Evolutionary conservation across 2,888 invertebrate species (phyloP).

Genomic region (Lasius platythorax): DNA sequence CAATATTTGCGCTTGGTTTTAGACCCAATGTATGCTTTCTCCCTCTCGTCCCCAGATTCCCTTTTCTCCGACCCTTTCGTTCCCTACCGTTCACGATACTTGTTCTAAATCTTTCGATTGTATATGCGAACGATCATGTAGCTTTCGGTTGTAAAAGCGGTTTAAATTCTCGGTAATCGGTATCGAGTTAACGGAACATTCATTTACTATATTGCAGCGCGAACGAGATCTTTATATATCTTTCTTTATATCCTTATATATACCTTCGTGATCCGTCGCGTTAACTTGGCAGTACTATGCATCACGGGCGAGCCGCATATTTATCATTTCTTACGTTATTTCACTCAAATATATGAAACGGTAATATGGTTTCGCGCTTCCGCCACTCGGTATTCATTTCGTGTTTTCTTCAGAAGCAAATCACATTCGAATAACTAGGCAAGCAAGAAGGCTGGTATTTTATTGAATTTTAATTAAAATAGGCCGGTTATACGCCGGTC

Average conservation of each 20-base stretch:
- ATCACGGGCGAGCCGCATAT: background rate
- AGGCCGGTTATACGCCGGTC: background rate
- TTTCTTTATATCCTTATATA: background rate
- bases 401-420: background rate
- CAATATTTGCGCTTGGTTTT: constrained; percentile 81
- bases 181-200: constrained; percentile 21
- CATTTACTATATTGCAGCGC: background rate
- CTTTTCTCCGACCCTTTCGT: background rate
- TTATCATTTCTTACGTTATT: background rate
- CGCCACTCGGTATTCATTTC: background rate
- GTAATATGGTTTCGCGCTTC: background rate
- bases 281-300: constrained; percentile 11
- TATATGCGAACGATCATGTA: constrained; percentile 59
- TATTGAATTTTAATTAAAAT: constrained; percentile 44
- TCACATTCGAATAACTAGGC: constrained; percentile 1
- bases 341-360: background rate
- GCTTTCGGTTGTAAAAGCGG: constrained; percentile 7
- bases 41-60: constrained; percentile 49
- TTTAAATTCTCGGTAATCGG: constrained; percentile 23
- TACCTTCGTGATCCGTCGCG: constrained; percentile 13
- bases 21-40: constrained; percentile 63
- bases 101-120: constrained; percentile 76
- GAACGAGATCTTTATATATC: constrained; percentile 5
- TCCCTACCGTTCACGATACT: constrained; percentile 55
- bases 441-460: background rate